phyloP scores from a whole-genome alignment of 2,888 invertebrate species.

The Mamestra brassicae region DNA sequence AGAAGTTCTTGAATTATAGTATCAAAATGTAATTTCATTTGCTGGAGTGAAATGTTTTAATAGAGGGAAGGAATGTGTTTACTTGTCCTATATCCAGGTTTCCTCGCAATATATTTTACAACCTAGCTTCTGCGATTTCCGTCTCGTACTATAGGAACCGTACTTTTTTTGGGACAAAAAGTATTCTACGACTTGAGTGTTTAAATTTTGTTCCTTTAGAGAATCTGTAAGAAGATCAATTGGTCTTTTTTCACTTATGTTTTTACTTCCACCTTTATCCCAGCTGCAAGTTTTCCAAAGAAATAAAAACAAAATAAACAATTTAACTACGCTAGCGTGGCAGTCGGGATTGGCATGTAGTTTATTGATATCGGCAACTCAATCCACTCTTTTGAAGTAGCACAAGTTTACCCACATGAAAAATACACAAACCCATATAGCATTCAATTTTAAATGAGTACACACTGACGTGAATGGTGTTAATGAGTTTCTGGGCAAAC shows the following conservation, averaged over 20 bases:
- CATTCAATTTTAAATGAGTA: slow-evolving; percentile 39
- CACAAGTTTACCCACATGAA: slow-evolving; percentile 18
- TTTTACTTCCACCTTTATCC: no score
- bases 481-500: slow-evolving; percentile 40
- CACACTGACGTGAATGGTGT: slow-evolving; percentile 11
- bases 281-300: background rate
- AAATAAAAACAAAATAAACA: background rate
- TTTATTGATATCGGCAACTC: slow-evolving; percentile 7
- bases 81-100: background rate
- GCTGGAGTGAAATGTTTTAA: no score
- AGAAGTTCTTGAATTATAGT: slow-evolving; percentile 5
- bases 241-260: no score
- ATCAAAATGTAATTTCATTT: background rate
- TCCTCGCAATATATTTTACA: background rate
- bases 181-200: no score
- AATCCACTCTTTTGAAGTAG: background rate
- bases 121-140: no score
- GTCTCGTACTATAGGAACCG: no score
- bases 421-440: slow-evolving; percentile 17
- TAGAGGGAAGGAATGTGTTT: background rate
- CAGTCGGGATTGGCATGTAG: slow-evolving; percentile 2
- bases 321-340: background rate
- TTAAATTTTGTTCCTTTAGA: no score
- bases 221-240: no score
- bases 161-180: no score